Evolutionary conservation across 2,113 vertebrate genomes (phyloP), one percentile per base, ranked within the genome.

Genomic region (Numenius arquata): DNA sequence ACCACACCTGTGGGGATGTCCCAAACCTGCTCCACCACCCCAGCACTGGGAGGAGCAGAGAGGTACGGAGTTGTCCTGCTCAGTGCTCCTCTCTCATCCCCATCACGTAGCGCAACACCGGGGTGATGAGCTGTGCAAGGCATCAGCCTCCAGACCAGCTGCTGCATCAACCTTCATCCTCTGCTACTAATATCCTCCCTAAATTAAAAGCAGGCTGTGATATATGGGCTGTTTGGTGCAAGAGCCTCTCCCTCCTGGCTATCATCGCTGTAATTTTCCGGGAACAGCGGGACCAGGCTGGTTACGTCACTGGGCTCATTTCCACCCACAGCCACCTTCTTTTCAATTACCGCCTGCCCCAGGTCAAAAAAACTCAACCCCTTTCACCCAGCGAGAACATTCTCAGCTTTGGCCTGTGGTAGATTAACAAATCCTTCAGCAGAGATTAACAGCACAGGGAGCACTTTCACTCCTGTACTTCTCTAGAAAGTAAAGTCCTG

Each of bases 21-120:
- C 70, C n/a, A 5, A 29, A 27, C 8, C 58, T 62, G 70, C 18
- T 68, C 75, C 56, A 20, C 47, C 56, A 15, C 23, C 70, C 61
- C 83, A 43, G 45, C 56, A 5, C 66, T 27, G 62, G 75, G 45
- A 86, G 38, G 40, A 29, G 38, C 11, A 29, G 66, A 81, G 86
- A 26, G 40, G 4, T 2, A 19, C 12, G 56, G 61, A 47, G n/a
- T 43, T 3, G 5, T 21, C 12, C 1, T 6, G 40, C 56, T 79
- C 6, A 1, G 29, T 1, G 38, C 17, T 61, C 43, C 79, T 20
- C 2, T 40, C 63, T 43, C 58, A 22, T 9, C 81, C 71, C 53
- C 61, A 34, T 4, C 62, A 4, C 0, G 0, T 21, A 5, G n/a
- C 0, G 1, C n/a, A 30, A 27, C 12, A 3, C 5, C 11, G 58